Evolutionary conservation across 2,888 invertebrate genomes (phyloP).

Genomic region (Bugula neritina): DNA sequence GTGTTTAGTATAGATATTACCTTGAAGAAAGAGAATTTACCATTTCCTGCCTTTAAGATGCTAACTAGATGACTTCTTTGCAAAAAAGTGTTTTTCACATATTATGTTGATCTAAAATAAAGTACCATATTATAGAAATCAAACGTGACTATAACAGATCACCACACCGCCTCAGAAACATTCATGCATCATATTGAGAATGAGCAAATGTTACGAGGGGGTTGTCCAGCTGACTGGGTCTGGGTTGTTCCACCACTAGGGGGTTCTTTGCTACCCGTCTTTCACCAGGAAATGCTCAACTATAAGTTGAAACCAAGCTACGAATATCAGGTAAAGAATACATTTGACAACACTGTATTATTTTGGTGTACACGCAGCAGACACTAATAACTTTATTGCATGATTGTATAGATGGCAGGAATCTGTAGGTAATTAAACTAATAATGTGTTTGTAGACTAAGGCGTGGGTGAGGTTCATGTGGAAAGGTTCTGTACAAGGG

Average conservation of each 20-base stretch:
- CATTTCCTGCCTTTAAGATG: no score
- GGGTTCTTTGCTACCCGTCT: constrained; percentile 58
- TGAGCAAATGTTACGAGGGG: constrained; percentile 69
- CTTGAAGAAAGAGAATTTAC: no score
- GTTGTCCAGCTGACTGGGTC: constrained; percentile 80
- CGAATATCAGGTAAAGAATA: constrained; percentile 78
- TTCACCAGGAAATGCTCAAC: constrained; percentile 57
- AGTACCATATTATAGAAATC: background rate
- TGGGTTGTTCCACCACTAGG: constrained; percentile 56
- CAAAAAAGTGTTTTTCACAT: no score
- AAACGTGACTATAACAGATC: constrained; percentile 79
- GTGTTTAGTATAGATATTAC: no score
- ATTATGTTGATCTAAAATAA: no score
- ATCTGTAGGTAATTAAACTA: no score
- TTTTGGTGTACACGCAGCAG: no score
- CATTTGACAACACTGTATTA: no score
- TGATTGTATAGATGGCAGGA: no score
- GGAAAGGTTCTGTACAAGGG: constrained; percentile 17
- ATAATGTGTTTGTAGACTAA: background rate
- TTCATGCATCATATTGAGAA: constrained; percentile 92
- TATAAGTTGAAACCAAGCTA: constrained; percentile 61
- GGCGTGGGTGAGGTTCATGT: constrained; percentile 8
- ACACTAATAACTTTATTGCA: no score
- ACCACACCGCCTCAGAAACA: constrained; percentile 89
- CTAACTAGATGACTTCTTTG: no score